These are phyloP conservation scores for Ecliptopera silaceata DNA, from an alignment of 2,888 invertebrate genomes.

Conservation along the genomic window DNA sequence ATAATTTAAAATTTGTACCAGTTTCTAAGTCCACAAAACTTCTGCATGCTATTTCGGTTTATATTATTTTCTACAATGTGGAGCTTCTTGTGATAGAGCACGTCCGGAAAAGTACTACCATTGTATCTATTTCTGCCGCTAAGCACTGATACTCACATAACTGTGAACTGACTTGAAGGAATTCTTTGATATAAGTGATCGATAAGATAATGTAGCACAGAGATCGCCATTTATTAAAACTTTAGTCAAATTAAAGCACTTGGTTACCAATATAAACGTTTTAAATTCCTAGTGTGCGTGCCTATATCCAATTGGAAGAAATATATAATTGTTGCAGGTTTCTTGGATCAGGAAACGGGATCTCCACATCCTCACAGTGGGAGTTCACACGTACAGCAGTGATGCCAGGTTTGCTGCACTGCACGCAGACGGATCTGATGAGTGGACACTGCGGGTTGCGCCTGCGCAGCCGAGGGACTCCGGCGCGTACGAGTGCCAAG, in stretches of 20 bases:
- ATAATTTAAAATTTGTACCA: constrained; percentile 19
- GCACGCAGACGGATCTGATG: constrained; percentile 84
- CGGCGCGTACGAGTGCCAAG: constrained; percentile 95
- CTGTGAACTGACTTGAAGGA: too few species aligned
- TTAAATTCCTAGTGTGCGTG: background rate
- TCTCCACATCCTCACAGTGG: constrained; percentile 87
- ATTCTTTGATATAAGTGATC: too few species aligned
- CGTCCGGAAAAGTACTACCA: too few species aligned
- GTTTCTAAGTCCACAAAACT: constrained; percentile 12
- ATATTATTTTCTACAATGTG: background rate
- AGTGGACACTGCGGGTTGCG: constrained; percentile 84
- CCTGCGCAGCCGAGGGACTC: constrained; percentile 89
- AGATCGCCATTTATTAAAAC: too few species aligned
- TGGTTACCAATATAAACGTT: too few species aligned
- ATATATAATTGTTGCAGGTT: constrained; percentile 79
- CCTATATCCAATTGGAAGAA: background rate
- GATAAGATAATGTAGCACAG: too few species aligned
- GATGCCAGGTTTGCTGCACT: constrained; percentile 85
- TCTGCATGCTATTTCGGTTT: constrained; percentile 3
- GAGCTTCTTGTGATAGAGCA: too few species aligned
- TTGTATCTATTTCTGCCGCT: too few species aligned
- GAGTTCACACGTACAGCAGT: constrained; percentile 85
- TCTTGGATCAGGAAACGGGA: constrained; percentile 94
- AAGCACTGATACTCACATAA: too few species aligned
- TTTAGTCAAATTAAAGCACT: too few species aligned